Conservation (phyloP, 1,140 invertebrate genomes). For the Caenorhabditis inopinata region DNA sequence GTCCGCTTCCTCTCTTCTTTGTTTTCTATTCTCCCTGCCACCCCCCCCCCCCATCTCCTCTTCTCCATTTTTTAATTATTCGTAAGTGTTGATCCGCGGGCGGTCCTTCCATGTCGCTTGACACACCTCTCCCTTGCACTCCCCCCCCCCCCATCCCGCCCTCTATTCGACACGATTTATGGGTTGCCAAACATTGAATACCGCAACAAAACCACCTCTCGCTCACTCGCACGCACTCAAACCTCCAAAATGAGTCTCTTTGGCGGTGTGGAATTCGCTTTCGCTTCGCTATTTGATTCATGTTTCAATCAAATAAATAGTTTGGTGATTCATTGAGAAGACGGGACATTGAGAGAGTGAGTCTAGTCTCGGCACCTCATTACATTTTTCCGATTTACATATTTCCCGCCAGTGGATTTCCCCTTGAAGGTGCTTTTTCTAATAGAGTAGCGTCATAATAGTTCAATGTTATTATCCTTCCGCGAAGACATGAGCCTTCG, state of each 20-base stretch:
- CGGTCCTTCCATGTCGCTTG: background rate
- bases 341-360: no score
- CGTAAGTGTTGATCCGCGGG: conserved; percentile 4
- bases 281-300: background rate
- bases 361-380: no score
- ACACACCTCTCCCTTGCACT: background rate
- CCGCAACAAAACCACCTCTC: no score
- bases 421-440: no score
- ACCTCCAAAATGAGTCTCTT: background rate
- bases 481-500: no score
- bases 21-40: background rate
- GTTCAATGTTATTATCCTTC: no score
- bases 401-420: no score
- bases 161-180: background rate
- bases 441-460: no score
- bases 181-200: background rate
- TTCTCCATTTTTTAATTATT: background rate
- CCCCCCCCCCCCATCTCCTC: background rate
- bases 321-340: no score
- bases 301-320: no score
- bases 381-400: no score
- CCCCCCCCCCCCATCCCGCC: no score
- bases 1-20: background rate
- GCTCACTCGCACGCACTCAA: background rate
- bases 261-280: background rate